Evolutionary conservation across 2,797 vertebrate species (phyloP).

Genomic region (Tympanoctomys barrerae): DNA sequence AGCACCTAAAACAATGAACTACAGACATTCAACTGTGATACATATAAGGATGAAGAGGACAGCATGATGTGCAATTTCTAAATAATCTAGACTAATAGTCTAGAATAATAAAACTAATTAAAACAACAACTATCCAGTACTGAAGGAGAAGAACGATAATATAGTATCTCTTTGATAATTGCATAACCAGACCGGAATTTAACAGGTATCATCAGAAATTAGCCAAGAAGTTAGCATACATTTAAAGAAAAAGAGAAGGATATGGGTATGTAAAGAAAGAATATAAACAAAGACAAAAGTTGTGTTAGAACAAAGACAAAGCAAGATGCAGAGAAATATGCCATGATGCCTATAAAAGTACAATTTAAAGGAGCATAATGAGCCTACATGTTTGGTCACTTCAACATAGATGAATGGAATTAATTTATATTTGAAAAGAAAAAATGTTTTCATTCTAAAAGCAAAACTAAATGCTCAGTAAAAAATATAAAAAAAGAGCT

Average conservation of each 20-base stretch:
- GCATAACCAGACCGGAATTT: background rate
- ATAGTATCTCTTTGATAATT: background rate
- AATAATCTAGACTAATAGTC: background rate
- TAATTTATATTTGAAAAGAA: background rate
- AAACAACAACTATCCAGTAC: background rate
- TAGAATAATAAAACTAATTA: background rate
- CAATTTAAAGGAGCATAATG: background rate
- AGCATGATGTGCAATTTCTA: background rate
- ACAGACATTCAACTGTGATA: background rate
- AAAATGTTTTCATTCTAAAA: background rate
- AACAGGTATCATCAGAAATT: background rate
- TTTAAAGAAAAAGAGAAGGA: background rate
- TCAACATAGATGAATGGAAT: background rate
- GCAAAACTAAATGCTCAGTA: background rate
- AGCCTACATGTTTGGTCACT: background rate
- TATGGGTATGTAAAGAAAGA: background rate
- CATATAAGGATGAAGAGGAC: background rate
- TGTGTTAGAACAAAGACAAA: background rate
- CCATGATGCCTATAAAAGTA: background rate
- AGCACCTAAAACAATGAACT: background rate
- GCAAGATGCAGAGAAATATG: background rate
- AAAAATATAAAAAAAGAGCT: background rate
- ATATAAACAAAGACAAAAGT: background rate
- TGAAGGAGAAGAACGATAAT: background rate
- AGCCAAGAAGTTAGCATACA: background rate